phyloP scores from a whole-genome alignment of 2,113 vertebrate species.

The Sylvietta virens region DNA sequence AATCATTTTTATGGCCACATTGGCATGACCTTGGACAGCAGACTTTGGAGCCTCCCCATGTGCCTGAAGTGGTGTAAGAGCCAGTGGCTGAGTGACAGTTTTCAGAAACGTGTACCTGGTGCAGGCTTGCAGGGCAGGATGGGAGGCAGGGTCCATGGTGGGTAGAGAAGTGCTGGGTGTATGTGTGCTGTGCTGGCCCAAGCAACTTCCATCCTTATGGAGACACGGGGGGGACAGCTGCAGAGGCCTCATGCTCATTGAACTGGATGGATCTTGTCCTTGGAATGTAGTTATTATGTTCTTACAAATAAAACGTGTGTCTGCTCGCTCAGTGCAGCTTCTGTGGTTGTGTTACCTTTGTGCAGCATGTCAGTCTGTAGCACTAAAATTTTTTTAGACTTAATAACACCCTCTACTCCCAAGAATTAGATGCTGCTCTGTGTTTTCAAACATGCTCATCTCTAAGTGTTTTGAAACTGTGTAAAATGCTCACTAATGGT shows the following conservation, averaged over 20 bases:
- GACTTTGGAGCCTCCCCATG: neutral
- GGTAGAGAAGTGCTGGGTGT: no score
- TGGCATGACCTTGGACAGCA: neutral
- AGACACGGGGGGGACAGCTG: neutral
- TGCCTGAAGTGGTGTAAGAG: neutral
- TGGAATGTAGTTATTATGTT: neutral
- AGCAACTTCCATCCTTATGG: neutral
- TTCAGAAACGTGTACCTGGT: neutral
- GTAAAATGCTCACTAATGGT: neutral
- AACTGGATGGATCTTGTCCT: neutral
- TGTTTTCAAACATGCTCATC: neutral
- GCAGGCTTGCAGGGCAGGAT: neutral
- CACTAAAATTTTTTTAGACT: neutral
- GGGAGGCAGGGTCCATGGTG: fast-evolving
- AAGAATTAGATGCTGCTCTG: neutral
- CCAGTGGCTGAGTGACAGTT: neutral
- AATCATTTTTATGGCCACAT: neutral
- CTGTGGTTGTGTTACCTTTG: neutral
- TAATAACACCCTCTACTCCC: neutral
- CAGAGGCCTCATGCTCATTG: neutral
- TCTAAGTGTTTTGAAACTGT: neutral
- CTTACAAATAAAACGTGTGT: neutral
- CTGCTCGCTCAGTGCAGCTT: neutral
- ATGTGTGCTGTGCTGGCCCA: neutral
- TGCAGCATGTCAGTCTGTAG: neutral